Evolutionary conservation across 2,113 vertebrate species (phyloP).

Genomic region (Picathartes gymnocephalus): DNA sequence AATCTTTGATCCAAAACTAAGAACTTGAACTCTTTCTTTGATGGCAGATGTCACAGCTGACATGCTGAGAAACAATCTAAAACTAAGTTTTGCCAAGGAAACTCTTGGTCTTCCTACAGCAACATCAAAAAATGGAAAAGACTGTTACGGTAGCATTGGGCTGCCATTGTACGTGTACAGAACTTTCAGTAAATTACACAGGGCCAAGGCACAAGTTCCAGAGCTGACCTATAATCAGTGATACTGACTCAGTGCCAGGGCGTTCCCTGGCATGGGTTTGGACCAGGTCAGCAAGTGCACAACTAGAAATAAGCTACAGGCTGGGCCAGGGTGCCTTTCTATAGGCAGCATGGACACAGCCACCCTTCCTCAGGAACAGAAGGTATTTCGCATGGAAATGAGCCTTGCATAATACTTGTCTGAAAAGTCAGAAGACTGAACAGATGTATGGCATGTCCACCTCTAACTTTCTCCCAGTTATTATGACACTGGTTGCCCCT

Average conservation of each 20-base stretch:
- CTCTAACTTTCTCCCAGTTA: background rate
- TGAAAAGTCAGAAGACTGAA: background rate
- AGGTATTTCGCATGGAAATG: background rate
- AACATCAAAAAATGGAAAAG: background rate
- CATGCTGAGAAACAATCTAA: background rate
- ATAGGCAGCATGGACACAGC: too few relatives aligned
- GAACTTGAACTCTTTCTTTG: background rate
- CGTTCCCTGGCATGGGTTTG: background rate
- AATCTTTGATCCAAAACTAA: background rate
- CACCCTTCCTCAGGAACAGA: background rate
- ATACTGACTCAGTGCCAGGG: background rate
- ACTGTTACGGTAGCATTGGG: background rate
- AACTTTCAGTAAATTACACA: background rate
- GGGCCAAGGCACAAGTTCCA: background rate
- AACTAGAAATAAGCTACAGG: background rate
- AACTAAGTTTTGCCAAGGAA: background rate
- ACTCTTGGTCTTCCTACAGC: background rate
- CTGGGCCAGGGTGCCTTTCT: background rate
- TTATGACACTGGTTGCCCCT: background rate
- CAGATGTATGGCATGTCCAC: rapidly evolving
- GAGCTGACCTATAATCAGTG: background rate
- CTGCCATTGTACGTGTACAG: background rate
- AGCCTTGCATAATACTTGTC: background rate
- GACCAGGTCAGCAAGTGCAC: background rate
- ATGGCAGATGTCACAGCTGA: background rate